Base-by-base conservation (phyloP, 2,888 invertebrate genomes). In the Chymomyza amoena region DNA sequence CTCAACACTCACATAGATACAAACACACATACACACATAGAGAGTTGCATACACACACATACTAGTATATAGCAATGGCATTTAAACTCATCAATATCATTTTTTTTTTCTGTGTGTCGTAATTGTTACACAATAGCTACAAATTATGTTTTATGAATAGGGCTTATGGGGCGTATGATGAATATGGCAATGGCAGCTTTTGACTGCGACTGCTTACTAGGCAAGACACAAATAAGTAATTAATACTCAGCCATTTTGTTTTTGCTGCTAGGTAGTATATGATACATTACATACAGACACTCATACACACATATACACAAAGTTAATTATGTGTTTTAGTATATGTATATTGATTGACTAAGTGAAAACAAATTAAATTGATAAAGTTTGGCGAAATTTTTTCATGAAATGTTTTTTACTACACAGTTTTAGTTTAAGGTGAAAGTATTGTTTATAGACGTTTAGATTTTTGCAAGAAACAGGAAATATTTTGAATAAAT, bases 331-430 rank as follows among this genome's bases (percentile, higher is more conserved):
- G 28, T 32, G 52, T 50, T 68, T 68, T 77, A 20, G 18, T 56
- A 66, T 32, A 13, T 45, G 1, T 65, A 66, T n/a, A n/a, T n/a
- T n/a, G n/a, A n/a, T 76, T 68, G 69, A 67, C 66, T 71, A 71
- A 71, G 67, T 77, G 57, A 73, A 68, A 72, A 76, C 66, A 63
- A 76, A 77, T 77, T 66, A 70, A 76, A 45, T 13, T 13, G 76
- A 78, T 72, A 77, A 77, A 77, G 70, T 72, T 77, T 62, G 60
- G 65, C 64, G 59, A 61, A 67, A 36, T 2, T 1, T 36, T 36
- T 9, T 0, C 36, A 36, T 7, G 6, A 0, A 36, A 36, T 36
- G 25, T 36, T 36, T 36, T 9, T 45, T 45, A 13, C 39, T 45
- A 45, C 13, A 45, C 6, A 45, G 39, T 45, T 45, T 2, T 0